These are phyloP conservation scores for Pseudococcus viburni DNA, from an alignment of 2,888 invertebrate species.

Conservation along the genomic window DNA sequence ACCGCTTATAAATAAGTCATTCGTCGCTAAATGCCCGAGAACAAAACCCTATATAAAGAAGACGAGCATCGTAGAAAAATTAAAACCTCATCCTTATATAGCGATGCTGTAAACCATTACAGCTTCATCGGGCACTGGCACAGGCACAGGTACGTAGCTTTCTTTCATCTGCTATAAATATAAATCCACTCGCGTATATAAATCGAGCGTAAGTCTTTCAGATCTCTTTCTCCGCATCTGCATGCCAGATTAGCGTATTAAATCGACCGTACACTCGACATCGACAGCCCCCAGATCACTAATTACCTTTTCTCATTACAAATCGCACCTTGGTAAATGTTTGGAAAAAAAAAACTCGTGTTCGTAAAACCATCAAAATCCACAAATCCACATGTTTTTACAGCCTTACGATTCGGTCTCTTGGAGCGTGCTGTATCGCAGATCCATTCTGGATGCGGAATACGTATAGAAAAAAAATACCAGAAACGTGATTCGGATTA, in stretches of 20 bases:
- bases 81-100: conserved; percentile 20
- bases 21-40: conserved; percentile 5
- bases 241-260: conserved; percentile 5
- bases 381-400: not conserved
- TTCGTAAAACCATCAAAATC: conserved; percentile 6
- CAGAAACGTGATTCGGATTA: conserved; percentile 9
- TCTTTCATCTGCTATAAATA: not conserved
- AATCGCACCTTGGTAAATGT: not conserved
- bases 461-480: not conserved
- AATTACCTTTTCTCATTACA: not conserved
- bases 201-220: conserved; percentile 8
- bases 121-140: not conserved
- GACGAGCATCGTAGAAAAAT: not conserved
- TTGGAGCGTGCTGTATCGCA: not conserved
- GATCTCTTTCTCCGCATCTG: not conserved
- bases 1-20: conserved; percentile 25
- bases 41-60: not conserved
- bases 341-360: not conserved
- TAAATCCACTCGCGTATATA: not conserved
- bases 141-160: not conserved
- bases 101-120: not conserved
- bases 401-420: not conserved
- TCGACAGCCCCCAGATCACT: not conserved
- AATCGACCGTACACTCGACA: not conserved
- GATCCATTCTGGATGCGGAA: not conserved